These are phyloP conservation scores for Sorex fumeus DNA, from an alignment of 2,113 vertebrate genomes.

Conservation along the genomic window DNA sequence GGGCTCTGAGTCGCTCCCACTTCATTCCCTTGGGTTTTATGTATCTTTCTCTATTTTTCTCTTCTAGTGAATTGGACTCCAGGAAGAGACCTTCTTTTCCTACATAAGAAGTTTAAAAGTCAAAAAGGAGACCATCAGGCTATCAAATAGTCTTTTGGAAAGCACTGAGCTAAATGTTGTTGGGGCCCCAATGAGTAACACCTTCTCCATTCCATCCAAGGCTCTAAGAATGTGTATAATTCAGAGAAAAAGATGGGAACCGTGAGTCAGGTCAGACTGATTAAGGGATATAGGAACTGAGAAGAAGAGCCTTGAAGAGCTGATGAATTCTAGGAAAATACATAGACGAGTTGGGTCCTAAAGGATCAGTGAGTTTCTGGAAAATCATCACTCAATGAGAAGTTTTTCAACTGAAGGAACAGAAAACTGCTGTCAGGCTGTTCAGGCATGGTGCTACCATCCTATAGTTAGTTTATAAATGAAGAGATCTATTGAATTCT, in stretches of 20 bases:
- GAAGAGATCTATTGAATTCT: background rate
- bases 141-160: background rate
- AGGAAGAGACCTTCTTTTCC: background rate
- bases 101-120: too few relatives aligned
- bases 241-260: background rate
- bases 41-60: constrained; percentile 16
- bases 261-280: background rate
- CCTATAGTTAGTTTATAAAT: background rate
- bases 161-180: background rate
- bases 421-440: background rate
- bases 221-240: background rate
- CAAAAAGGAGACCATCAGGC: background rate
- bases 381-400: background rate
- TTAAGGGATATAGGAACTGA: background rate
- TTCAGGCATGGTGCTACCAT: background rate
- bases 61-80: background rate
- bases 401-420: background rate
- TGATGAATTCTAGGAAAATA: background rate
- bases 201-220: background rate
- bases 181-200: background rate
- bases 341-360: background rate
- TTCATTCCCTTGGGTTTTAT: constrained; percentile 17
- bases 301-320: background rate
- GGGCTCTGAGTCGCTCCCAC: background rate
- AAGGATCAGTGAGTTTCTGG: background rate